Base-by-base conservation (phyloP, 2,797 vertebrate genomes). In the Myiotriccus ornatus region DNA sequence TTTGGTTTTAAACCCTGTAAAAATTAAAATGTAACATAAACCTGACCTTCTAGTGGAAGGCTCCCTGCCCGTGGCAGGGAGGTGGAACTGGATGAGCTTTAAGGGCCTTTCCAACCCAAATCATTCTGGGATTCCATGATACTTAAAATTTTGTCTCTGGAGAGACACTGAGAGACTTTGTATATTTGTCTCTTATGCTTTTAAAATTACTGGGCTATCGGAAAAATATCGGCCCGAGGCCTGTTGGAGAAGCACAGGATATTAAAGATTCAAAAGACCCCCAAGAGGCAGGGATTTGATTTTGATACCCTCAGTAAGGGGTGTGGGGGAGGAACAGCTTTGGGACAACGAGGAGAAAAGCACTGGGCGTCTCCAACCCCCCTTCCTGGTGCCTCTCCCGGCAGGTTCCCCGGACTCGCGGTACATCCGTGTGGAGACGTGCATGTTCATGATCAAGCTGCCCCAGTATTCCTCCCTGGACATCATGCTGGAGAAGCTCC, bases 401-500 rank as follows among this genome's bases (percentile, higher is more conserved):
- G 1, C 95, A 99, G 99, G 99, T 59, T 99, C 99, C 60, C 98
- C 99, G 2, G 99, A 99, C 94, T 98, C 98, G 0, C 98, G 99
- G 68, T 99, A 99, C 97, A 99, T 99, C 95, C 98, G 99, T 0
- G 99, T 99, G 69, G 99, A 99, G 97, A 99, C 99, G 41, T 99
- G 99, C 94, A 99, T 99, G 99, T 99, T 99, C 96, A 99, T 99
- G 99, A 98, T 99, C 96, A 99, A 99, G 90, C 99, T 99, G 27
- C 99, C 99, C 5, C 99, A 99, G 98, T 99, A 99, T 93, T 99
- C 99, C 39, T 99, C 99, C 5, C 96, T 99, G 94, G 99, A 99
- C 16, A 98, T 98, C 94, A 99, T 99, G 99, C 98, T 99, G 98
- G 99, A 99, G 70, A 99, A 99, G 87, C 98, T 99, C 18, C 98